Conservation (phyloP, 1,140 invertebrate species). For the Zaprionus africanus region DNA sequence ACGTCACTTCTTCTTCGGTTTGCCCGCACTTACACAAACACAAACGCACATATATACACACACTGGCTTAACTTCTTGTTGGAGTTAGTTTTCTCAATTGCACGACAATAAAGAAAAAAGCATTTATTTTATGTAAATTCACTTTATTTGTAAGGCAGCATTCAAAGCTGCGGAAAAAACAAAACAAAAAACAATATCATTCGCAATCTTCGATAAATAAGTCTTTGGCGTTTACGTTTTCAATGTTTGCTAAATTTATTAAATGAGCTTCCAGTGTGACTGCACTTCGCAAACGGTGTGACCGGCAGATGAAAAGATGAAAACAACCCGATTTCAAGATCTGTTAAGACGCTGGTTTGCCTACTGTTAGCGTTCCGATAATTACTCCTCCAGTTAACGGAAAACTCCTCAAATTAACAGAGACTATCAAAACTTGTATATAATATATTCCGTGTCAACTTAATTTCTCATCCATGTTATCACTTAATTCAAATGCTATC, state of each 20-base stretch:
- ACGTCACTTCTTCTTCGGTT: slow-evolving; percentile 59
- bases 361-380: background rate
- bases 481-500: background rate
- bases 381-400: background rate
- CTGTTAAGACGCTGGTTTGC: background rate
- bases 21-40: slow-evolving; percentile 37
- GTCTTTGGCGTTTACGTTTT: slow-evolving; percentile 44
- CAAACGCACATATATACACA: slow-evolving; percentile 38
- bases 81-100: slow-evolving; percentile 32
- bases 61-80: slow-evolving; percentile 40
- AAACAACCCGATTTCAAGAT: background rate
- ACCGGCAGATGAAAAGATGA: background rate
- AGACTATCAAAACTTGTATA: background rate
- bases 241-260: slow-evolving; percentile 53
- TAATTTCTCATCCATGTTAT: background rate
- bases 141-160: slow-evolving; percentile 21
- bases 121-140: slow-evolving; percentile 11
- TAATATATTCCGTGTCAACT: background rate
- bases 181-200: slow-evolving; percentile 50
- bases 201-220: slow-evolving; percentile 37
- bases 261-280: slow-evolving; percentile 50
- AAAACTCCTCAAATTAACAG: background rate
- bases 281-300: slow-evolving; percentile 32
- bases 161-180: slow-evolving; percentile 37
- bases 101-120: background rate